Evolutionary conservation across 2,888 invertebrate species (phyloP).

Genomic region (Bhutanitis thaidina): DNA sequence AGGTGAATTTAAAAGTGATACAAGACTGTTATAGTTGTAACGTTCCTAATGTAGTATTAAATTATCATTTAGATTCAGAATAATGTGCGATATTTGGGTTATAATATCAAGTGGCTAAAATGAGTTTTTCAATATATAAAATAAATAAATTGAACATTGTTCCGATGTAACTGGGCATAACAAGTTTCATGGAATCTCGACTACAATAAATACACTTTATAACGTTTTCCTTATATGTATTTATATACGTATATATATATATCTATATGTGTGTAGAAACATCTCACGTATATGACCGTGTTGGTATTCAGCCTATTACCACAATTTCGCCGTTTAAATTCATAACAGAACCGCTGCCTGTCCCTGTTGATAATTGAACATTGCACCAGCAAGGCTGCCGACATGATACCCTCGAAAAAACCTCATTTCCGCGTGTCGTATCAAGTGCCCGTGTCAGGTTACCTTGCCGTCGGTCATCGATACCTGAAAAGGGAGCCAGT

Average conservation of each 20-base stretch:
- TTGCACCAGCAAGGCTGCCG: constrained; percentile 27
- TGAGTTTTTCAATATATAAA: neutral
- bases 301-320: too few relatives aligned
- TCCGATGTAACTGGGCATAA: too few relatives aligned
- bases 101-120: neutral
- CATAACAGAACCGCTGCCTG: constrained; percentile 14
- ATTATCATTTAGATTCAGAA: neutral
- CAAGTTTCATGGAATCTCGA: too few relatives aligned
- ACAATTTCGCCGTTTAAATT: neutral
- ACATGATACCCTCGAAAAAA: constrained; percentile 49
- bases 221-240: too few relatives aligned
- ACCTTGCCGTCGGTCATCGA: constrained; percentile 42
- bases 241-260: too few relatives aligned
- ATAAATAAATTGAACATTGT: neutral
- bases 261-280: neutral
- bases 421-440: constrained; percentile 44
- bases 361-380: constrained; percentile 34
- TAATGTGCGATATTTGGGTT: neutral
- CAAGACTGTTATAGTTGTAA: constrained; percentile 6
- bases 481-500: constrained; percentile 45
- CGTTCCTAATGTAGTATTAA: constrained; percentile 2
- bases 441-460: constrained; percentile 49
- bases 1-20: neutral
- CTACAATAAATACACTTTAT: too few relatives aligned
- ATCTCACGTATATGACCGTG: too few relatives aligned